A percentile compares a stretch with the other conserved stretches of the same genome.
Conservation (phyloP, 2,888 invertebrate species). For the Megalurothrips usitatus region DNA sequence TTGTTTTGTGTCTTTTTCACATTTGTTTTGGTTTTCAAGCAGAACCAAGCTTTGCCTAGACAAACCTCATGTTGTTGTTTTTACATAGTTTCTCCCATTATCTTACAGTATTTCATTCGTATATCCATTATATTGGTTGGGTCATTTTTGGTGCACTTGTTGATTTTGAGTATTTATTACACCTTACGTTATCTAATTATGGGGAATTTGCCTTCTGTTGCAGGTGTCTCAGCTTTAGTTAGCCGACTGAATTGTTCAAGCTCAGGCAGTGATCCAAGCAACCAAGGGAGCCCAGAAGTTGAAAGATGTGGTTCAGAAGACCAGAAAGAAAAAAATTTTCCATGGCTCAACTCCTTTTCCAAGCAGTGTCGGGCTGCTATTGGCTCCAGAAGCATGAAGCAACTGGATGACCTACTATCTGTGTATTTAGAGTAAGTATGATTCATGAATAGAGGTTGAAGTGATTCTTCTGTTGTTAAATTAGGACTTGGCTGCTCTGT, state of each 20-base stretch:
- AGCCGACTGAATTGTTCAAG: conserved; percentile 1
- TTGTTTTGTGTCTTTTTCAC: too few species aligned
- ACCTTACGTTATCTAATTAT: too few species aligned
- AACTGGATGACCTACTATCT: background rate
- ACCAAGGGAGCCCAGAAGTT: background rate
- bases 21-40: too few species aligned
- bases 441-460: background rate
- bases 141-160: too few species aligned
- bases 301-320: background rate
- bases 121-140: too few species aligned
- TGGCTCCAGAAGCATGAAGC: conserved; percentile 6
- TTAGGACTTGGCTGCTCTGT: too few species aligned
- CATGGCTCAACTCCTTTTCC: background rate
- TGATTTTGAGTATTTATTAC: too few species aligned
- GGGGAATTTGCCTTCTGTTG: background rate
- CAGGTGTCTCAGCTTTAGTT: conserved; percentile 7
- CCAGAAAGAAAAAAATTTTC: background rate
- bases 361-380: background rate
- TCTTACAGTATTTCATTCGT: too few species aligned
- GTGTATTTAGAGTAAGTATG: background rate
- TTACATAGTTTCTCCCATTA: too few species aligned
- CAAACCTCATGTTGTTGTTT: too few species aligned
- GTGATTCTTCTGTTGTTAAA: too few species aligned
- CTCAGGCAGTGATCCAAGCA: background rate
- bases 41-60: too few species aligned